A percentile compares a stretch with the other conserved stretches of the same genome.
Conservation (phyloP, 2,888 invertebrate genomes). For the Nysson spinosus region DNA sequence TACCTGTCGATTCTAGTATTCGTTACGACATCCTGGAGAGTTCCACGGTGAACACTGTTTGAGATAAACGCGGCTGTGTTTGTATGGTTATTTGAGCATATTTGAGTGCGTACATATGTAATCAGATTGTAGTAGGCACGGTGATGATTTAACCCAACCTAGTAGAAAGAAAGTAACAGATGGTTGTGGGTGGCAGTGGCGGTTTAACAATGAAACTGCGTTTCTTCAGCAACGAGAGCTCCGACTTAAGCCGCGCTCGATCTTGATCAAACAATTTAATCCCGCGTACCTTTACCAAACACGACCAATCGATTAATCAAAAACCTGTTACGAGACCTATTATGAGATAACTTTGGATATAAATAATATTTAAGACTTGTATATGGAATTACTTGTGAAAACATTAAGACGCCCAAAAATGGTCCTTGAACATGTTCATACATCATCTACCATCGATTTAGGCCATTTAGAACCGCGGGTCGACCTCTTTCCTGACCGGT, state of each 20-base stretch:
- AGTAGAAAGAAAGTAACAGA: conserved; percentile 67
- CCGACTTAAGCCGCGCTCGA: conserved; percentile 23
- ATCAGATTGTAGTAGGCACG: conserved; percentile 49
- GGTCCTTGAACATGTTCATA: too few relatives aligned
- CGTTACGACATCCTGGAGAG: background rate
- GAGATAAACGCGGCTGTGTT: conserved; percentile 15
- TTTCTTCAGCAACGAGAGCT: conserved; percentile 22
- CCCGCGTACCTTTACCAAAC: background rate
- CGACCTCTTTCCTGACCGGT: too few relatives aligned
- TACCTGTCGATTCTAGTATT: background rate
- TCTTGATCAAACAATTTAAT: conserved; percentile 27
- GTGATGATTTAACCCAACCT: conserved; percentile 63
- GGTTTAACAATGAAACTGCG: conserved; percentile 62
- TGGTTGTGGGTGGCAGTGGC: conserved; percentile 67
- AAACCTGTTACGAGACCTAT: too few relatives aligned
- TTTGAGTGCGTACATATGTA: conserved; percentile 42
- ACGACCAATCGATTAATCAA: too few relatives aligned
- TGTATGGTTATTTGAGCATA: conserved; percentile 41
- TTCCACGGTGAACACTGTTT: background rate
- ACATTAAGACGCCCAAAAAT: too few relatives aligned
- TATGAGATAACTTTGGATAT: too few relatives aligned
- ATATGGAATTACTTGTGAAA: too few relatives aligned
- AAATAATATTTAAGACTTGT: too few relatives aligned
- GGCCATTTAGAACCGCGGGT: too few relatives aligned
- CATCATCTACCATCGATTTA: too few relatives aligned